These are phyloP conservation scores for Capromys pilorides DNA, from an alignment of 2,797 vertebrate genomes.

Conservation along the genomic window DNA sequence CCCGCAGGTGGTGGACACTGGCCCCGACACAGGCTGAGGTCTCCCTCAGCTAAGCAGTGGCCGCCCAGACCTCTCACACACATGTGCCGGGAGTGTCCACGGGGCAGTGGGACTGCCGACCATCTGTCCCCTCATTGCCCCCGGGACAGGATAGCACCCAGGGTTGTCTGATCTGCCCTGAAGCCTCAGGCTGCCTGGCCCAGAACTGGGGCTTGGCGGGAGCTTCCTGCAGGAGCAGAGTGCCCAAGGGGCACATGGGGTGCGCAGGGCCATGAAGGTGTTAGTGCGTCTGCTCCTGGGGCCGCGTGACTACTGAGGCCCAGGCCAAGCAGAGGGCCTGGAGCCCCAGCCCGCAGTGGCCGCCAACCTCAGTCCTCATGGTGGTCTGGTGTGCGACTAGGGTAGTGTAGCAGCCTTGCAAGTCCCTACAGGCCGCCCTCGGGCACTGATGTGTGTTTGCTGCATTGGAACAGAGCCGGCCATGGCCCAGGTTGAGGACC, in stretches of 20 bases:
- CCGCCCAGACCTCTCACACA: background rate
- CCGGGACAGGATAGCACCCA: background rate
- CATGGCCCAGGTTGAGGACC: background rate
- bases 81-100: background rate
- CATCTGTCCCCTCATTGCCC: background rate
- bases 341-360: background rate
- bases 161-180: background rate
- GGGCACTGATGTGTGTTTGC: background rate
- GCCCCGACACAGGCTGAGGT: background rate
- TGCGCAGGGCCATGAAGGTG: background rate
- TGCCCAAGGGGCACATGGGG: background rate
- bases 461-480: background rate
- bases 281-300: background rate
- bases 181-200: background rate
- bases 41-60: background rate
- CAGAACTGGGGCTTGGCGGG: too few species aligned
- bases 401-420: background rate
- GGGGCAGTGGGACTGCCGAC: background rate
- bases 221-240: background rate
- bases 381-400: background rate
- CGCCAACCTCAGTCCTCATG: background rate
- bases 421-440: background rate
- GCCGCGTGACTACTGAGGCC: background rate
- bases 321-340: background rate
- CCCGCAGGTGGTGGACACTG: background rate